Conservation (phyloP, 1,140 invertebrate species). For the Leguminivora glycinivorella region DNA sequence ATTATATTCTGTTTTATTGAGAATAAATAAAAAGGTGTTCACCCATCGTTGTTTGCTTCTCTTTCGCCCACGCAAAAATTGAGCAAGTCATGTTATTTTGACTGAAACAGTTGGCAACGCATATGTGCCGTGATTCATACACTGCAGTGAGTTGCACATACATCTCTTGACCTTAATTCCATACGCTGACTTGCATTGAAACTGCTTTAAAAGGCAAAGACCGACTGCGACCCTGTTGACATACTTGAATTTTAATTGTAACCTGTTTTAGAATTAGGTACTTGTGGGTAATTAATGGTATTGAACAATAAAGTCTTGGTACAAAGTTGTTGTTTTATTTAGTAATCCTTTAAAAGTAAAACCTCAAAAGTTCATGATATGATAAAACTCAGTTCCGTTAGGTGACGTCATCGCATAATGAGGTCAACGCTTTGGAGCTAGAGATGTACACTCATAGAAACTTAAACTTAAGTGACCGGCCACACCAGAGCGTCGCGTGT, state of each 20-base stretch:
- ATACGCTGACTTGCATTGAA: constrained; percentile 19
- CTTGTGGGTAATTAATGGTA: constrained; percentile 26
- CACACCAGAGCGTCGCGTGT: no score
- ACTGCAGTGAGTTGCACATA: not conserved
- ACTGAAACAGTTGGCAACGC: constrained; percentile 49
- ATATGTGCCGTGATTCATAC: constrained; percentile 13
- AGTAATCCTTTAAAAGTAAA: not conserved
- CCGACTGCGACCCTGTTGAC: constrained; percentile 1
- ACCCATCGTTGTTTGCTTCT: constrained; percentile 56
- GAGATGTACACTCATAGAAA: not conserved
- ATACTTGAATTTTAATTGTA: constrained; percentile 20
- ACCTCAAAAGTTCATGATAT: constrained; percentile 13
- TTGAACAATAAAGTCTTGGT: constrained; percentile 20
- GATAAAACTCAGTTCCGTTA: constrained; percentile 33
- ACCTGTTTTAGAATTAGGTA: constrained; percentile 24
- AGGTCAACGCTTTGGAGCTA: constrained; percentile 1
- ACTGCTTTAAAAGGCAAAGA: constrained; percentile 14
- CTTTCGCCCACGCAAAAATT: constrained; percentile 44
- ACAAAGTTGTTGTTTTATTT: constrained; percentile 19
- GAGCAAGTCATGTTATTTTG: constrained; percentile 62
- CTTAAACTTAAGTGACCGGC: not conserved
- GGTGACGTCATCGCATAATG: constrained; percentile 34
- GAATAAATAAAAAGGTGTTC: constrained; percentile 70
- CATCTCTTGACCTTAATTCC: constrained; percentile 21
- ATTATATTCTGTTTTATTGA: constrained; percentile 77